Evolutionary conservation across 1,140 invertebrate species (phyloP).

Genomic region (Drosophila tropicalis): DNA sequence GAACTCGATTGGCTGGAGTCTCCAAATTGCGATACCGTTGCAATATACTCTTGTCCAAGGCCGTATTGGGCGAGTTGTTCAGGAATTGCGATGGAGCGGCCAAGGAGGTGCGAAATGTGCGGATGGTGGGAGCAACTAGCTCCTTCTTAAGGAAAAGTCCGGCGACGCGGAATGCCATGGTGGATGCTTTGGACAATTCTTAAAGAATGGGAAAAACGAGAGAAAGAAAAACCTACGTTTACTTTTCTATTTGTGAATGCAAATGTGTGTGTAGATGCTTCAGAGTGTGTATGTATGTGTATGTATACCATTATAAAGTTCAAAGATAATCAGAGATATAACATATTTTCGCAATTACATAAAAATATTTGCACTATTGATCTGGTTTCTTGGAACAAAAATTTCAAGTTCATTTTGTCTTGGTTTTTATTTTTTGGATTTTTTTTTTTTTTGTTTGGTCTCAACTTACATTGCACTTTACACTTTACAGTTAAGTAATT

Average conservation of each 20-base stretch:
- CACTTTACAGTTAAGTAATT: conserved; percentile 39
- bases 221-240: conserved; percentile 43
- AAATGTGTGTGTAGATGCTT: background rate
- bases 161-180: conserved; percentile 77
- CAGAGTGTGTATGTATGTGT: background rate
- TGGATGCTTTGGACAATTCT: conserved; percentile 27
- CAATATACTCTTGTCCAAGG: conserved; percentile 89
- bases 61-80: conserved; percentile 88
- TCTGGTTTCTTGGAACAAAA: background rate
- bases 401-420: conserved; percentile 6
- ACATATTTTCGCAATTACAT: background rate
- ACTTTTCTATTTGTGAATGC: conserved; percentile 10
- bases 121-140: conserved; percentile 42
- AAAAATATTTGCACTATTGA: conserved; percentile 12
- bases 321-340: conserved; percentile 5
- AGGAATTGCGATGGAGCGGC: conserved; percentile 71
- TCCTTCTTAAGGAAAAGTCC: conserved; percentile 78
- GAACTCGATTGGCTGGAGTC: conserved; percentile 88
- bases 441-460: background rate
- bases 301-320: background rate
- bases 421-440: background rate
- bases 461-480: conserved; percentile 49
- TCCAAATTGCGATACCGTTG: conserved; percentile 89
- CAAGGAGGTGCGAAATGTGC: background rate
- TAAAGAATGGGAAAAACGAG: conserved; percentile 23